Conservation (phyloP, 2,797 vertebrate species). For the Pantherophis alleghaniensis region DNA sequence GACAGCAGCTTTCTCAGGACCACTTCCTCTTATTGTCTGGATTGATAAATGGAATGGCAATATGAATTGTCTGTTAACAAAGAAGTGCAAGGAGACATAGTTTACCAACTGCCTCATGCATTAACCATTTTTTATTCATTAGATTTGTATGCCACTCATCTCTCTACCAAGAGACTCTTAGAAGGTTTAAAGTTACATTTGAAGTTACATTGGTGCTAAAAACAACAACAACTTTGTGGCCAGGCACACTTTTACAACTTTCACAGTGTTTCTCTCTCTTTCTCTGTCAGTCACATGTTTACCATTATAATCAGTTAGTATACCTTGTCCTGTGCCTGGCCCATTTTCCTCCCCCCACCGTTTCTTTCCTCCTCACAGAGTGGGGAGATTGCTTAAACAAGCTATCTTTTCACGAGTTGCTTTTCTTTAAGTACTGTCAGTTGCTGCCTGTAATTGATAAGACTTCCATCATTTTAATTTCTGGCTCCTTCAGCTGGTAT, state of each 20-base stretch:
- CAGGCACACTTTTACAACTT: not conserved
- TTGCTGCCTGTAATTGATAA: not conserved
- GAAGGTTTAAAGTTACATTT: not conserved
- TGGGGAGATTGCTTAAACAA: not conserved
- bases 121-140: not conserved
- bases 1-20: not conserved
- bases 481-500: not conserved
- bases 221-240: not conserved
- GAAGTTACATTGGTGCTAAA: not conserved
- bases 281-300: not conserved
- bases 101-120: not conserved
- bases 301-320: not conserved
- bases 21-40: not conserved
- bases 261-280: not conserved
- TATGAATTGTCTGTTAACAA: not conserved
- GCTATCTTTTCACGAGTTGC: not conserved
- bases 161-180: not conserved
- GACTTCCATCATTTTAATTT: not conserved
- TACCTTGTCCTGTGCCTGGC: not conserved
- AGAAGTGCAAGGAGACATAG: not conserved
- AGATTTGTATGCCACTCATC: not conserved
- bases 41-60: not conserved
- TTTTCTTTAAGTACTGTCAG: not conserved
- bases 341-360: fast-evolving
- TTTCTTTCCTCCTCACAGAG: not conserved